Evolutionary conservation across 2,113 vertebrate genomes (phyloP), one percentile per base, ranked within the genome.

Genomic region (Alexandromys fortis): DNA sequence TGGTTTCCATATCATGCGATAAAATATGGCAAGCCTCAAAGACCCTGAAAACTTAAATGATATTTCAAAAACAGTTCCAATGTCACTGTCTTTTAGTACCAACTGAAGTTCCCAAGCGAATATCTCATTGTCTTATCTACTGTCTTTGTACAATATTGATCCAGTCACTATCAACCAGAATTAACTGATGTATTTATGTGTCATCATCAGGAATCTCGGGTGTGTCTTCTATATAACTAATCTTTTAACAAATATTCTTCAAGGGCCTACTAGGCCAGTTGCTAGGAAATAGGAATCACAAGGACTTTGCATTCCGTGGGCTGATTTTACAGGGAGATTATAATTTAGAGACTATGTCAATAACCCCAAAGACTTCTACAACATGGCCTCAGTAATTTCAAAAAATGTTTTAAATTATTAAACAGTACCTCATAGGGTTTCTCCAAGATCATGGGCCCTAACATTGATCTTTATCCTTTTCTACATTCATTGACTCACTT

Each of bases 361-460:
- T 21, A 65, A 61, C 26, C 52, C 88, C 30, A 78, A 86, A 83
- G 14, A 94, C 58, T 92, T 91, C 38, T 73, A 79, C 24, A 45
- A 61, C 42, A 47, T 52, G 70, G 30, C 68, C 35, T 95, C 28
- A 92, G 68, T 33, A 55, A 58, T 65, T 92, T 28, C 13, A 83
- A 87, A 94, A 87, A 52, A 73, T 67, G 38, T 14, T 92, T 52
- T 83, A 78, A 79, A 33, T 95, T 8, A 58, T 87, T 87, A 72
- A 94, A 87, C 45, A 73, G 26, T 87, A 49, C 16, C 28, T 90
- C 86, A n/a, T 33, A 65, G 63, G 24, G n/a, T 72, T 94, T 92
- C 76, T 68, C n/a, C 83, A 73, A 92, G 3, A 72, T 94, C 30
- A 17, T 24, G 45, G 89, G 28, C 85, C 30, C 24, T 61, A 79